Base-by-base conservation (phyloP, 2,797 vertebrate genomes). In the Phoeniculus purpureus region DNA sequence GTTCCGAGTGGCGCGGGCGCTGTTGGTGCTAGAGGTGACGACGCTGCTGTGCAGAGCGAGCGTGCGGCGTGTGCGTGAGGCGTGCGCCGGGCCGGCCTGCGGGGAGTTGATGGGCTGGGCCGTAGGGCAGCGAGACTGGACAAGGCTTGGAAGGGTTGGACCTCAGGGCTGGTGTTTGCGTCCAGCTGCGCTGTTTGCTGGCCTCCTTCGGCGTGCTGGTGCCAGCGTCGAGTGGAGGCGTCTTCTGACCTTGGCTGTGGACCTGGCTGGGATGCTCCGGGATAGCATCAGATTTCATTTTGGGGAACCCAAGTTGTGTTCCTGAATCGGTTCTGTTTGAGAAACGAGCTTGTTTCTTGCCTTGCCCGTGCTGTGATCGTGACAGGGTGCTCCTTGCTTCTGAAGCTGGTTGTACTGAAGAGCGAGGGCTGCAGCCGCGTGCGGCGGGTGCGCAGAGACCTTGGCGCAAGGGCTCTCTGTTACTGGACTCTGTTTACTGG, bases 31-130 rank as follows among this genome's bases (percentile, higher is more conserved):
- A 2, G 2, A 54, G 59, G 62, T 11, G 45, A 70, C 60, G 67
- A 48, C 88, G 32, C 29, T 66, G 67, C 60, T 66, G 45, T 37
- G 31, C n/a, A 26, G 73, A 55, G 10, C 34, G 34, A 19, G 47
- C 10, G 13, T 22, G 3, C 0, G 0, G 52, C 48, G 40, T 3
- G 3, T 51, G 86, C 78, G 29, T 59, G 40, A 81, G 52, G 29
- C 64, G 51, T 52, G 3, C 58, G 15, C 19, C 78, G 8, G 56
- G 22, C 90, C 70, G 71, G 23, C 31, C 52, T 76, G 56, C 81
- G 80, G 40, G 85, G 79, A 72, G 56, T 87, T 73, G 81, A 61
- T 86, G 75, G 78, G 29, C 50, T 73, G 70, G 77, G 75, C 71
- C 56, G 67, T 51, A n/a, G 56, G 59, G 65, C 92, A 93, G 71